Percentiles rank a stretch among this genome's conserved stretches.
Evolutionary conservation across 1,140 invertebrate species (phyloP).

Genomic region (Pectinophora gossypiella): DNA sequence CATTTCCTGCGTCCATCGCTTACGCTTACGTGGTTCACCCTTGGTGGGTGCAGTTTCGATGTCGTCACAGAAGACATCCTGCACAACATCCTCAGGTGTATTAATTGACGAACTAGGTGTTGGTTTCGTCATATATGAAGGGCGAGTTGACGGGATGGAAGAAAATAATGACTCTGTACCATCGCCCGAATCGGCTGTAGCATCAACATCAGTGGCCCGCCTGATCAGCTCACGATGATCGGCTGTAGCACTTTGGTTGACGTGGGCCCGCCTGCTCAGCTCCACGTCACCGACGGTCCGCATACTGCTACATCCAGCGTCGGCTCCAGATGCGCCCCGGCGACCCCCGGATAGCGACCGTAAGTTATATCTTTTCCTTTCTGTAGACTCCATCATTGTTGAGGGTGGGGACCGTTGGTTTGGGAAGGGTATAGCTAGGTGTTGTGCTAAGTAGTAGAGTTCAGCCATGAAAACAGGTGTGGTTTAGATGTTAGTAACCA

Average conservation of each 20-base stretch:
- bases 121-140: neutral
- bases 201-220: neutral
- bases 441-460: neutral
- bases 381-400: neutral
- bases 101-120: neutral
- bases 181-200: neutral
- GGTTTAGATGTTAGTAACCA: neutral
- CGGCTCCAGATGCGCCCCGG: conserved; percentile 11
- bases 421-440: neutral
- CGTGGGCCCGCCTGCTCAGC: neutral
- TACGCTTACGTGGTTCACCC: neutral
- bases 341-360: conserved; percentile 8
- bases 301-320: conserved; percentile 7
- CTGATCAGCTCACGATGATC: neutral
- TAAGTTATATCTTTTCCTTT: conserved; percentile 5
- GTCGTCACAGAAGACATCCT: too few species aligned
- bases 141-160: neutral
- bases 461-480: neutral
- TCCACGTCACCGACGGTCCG: neutral
- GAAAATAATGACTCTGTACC: neutral
- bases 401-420: neutral
- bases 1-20: conserved; percentile 3
- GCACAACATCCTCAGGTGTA: conserved; percentile 4
- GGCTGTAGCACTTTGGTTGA: neutral
- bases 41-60: conserved; percentile 3